A percentile compares a stretch with the other conserved stretches of the same genome.
phyloP scores from a whole-genome alignment of 2,888 invertebrate species.

The Eupithecia inturbata region DNA sequence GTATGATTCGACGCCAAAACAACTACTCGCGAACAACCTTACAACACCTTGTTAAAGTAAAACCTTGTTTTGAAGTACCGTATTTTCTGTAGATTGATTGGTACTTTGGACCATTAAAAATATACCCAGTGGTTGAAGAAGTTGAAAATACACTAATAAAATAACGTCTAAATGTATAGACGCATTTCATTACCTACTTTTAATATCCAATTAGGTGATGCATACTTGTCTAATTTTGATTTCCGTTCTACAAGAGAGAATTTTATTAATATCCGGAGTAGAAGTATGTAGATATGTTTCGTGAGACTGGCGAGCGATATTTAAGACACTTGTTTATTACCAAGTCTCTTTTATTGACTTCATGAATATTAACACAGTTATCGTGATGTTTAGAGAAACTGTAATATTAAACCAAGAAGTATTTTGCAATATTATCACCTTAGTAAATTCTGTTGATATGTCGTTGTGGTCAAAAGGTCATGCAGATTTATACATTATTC shows the following conservation, averaged over 20 bases:
- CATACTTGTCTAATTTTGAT: conserved; percentile 16
- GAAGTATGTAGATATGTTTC: conserved; percentile 10
- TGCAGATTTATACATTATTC: conserved; percentile 36
- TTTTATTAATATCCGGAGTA: conserved; percentile 30
- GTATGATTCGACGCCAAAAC: conserved; percentile 52
- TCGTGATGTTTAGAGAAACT: neutral
- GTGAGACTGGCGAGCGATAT: conserved; percentile 3
- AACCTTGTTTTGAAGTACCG: conserved; percentile 4
- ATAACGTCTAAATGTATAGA: neutral
- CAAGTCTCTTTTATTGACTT: neutral
- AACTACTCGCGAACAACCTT: conserved; percentile 30
- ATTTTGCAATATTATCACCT: conserved; percentile 8
- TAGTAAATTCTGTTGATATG: conserved; percentile 19
- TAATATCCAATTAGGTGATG: conserved; percentile 9
- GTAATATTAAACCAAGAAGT: neutral
- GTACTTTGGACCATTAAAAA: neutral
- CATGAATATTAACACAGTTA: neutral
- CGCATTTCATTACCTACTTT: neutral
- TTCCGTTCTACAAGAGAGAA: conserved; percentile 24
- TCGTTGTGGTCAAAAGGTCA: conserved; percentile 32
- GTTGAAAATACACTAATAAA: neutral
- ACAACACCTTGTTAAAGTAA: conserved; percentile 39
- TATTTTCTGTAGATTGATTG: conserved; percentile 6
- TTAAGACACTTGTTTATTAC: neutral
- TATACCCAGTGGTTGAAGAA: neutral